Evolutionary conservation across 1,140 invertebrate genomes (phyloP), one percentile per base, ranked within the genome.

Genomic region (Leptinotarsa defecta): DNA sequence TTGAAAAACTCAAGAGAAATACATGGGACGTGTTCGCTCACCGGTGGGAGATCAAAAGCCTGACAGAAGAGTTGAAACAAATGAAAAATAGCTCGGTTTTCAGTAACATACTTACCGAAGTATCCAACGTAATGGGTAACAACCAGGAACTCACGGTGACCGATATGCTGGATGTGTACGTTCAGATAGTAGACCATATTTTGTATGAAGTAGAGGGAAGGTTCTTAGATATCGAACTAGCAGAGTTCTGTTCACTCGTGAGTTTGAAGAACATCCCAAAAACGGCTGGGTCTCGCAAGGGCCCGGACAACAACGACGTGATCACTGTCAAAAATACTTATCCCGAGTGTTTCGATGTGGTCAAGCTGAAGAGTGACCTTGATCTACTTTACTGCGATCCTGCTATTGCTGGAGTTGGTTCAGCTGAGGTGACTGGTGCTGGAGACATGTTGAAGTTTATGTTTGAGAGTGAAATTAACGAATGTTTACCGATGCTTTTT

Each of bases 161-260:
- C 43, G 19, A 52, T 43, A 57, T 70, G 68, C n/a, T 70, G 34
- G 68, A 48, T 48, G n/a, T 70, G 48, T 48, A 70, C 48, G n/a
- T 70, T 13, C 43, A 70, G 48, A 48, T 70, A 5, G 3, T 70
- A n/a, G 68, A 70, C 22, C 34, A 48, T 48, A 20, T 70, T 13
- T 17, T 70, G n/a, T 49, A 48, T 24, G 68, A 70, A 19, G 24
- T 49, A n/a, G 68, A 52, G 20, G 68, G 68, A 1, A 48, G 68
- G 20, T 70, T 70, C n/a, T 19, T 70, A n/a, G 68, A 70, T 5
- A 70, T 70, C n/a, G 68, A 70, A 70, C 48, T 70, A 8, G 34
- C 19, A 17, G 68, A 70, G 17, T 70, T 70, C 48, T 48, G 19
- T 24, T 48, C 43, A n/a, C 68, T 70, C 13, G 34, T 70, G 4